A percentile compares a stretch with the other conserved stretches of the same genome.
Conservation (phyloP, 2,113 vertebrate species). For the Proteles cristata region DNA sequence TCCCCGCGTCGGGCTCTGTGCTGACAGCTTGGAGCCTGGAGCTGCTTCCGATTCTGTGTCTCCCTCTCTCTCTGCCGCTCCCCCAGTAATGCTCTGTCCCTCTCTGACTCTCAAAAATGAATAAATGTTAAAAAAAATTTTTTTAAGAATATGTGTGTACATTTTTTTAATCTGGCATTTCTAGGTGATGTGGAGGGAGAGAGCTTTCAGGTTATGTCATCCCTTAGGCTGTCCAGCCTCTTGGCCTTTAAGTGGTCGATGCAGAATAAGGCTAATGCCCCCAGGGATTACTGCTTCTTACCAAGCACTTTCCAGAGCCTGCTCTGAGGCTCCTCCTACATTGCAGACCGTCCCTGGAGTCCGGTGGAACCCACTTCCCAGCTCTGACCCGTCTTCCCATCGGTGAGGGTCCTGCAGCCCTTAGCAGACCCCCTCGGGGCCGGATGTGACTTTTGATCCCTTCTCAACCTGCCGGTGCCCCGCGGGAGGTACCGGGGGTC, state of each 20-base stretch:
- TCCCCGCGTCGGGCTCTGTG: too few species aligned
- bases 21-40: too few species aligned
- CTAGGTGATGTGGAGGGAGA: accelerated
- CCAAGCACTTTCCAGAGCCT: background rate
- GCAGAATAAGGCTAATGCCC: accelerated
- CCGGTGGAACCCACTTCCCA: accelerated
- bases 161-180: background rate
- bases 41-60: too few species aligned
- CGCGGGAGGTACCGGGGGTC: background rate
- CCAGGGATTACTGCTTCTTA: accelerated
- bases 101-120: too few species aligned
- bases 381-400: background rate
- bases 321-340: background rate
- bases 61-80: too few species aligned
- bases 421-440: background rate
- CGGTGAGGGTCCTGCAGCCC: accelerated
- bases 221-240: background rate
- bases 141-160: background rate
- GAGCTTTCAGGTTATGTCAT: background rate
- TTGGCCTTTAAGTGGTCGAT: too few species aligned
- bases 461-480: background rate
- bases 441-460: background rate
- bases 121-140: too few species aligned
- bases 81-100: too few species aligned
- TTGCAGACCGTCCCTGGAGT: accelerated